Base-by-base conservation (phyloP, 2,113 vertebrate genomes). In the Salminus brasiliensis region DNA sequence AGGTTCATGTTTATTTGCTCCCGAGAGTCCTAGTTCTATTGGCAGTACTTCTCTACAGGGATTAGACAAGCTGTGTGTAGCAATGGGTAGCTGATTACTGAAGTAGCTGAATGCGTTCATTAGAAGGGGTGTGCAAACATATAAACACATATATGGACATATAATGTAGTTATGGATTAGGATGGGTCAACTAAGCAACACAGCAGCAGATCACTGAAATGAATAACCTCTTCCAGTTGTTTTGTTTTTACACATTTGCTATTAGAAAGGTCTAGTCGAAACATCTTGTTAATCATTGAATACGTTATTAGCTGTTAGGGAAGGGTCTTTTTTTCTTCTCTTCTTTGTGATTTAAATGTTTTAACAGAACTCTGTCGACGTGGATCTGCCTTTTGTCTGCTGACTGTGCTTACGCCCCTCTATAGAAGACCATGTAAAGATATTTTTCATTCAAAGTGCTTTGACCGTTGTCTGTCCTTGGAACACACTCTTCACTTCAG, bases 401-500 rank as follows among this genome's bases (percentile, higher is more conserved):
- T 25, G 39, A n/a, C 67, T 36, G 13, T 78, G 66, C 53, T 27
- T 78, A 57, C 23, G 71, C 69, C 29, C 18, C 66, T 78, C 70
- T 52, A 72, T 59, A 79, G 43, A 79, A 47, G 57, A 30, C 57
- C 68, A 72, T 62, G 63, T 79, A 79, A 72, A 79, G 77, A 79
- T 71, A 41, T 70, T 49, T 69, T 45, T 62, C 30, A 60, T 78
- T 78, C 59, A 59, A 55, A 73, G 47, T 32, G 68, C 39, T 25
- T 30, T 36, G 9, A 53, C 72, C 66, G 65, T 83, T 79, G 29
- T 47, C 55, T 15, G 81, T 79, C 77, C 81, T 83, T 83, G 81
- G 59, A 60, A 74, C 25, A 66, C 52, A 49, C 36, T 55, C 76
- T 79, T 79, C 55, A 52, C 76, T 79, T 71, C 68, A 71, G 68